Percentiles rank a stretch among this genome's conserved stretches.
Evolutionary conservation across 1,140 invertebrate genomes (phyloP).

Genomic region (Calephelis nemesis): DNA sequence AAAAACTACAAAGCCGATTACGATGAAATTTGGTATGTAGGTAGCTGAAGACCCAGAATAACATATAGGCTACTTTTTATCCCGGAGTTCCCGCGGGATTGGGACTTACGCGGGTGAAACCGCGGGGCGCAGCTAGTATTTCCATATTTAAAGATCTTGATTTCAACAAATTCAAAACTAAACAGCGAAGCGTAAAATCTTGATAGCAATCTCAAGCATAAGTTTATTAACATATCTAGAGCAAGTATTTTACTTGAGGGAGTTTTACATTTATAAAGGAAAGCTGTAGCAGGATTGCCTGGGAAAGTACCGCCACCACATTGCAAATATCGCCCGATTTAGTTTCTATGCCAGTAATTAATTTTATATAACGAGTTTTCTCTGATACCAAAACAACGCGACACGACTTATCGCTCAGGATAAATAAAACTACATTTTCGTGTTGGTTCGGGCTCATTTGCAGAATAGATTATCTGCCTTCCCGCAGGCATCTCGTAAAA

Average conservation of each 20-base stretch:
- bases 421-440: too few relatives aligned
- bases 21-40: too few relatives aligned
- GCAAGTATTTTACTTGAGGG: slow-evolving; percentile 8
- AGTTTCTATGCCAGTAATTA: slow-evolving; percentile 39
- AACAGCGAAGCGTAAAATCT: slow-evolving; percentile 1
- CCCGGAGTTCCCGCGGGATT: too few relatives aligned
- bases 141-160: background rate
- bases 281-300: slow-evolving; percentile 39
- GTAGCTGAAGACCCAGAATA: too few relatives aligned
- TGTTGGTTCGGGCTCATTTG: too few relatives aligned
- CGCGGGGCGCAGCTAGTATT: too few relatives aligned
- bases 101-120: too few relatives aligned
- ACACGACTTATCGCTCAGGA: too few relatives aligned
- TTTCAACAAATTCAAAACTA: slow-evolving; percentile 5
- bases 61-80: too few relatives aligned
- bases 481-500: too few relatives aligned
- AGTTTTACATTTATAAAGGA: slow-evolving; percentile 32
- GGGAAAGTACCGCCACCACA: slow-evolving; percentile 37
- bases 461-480: too few relatives aligned
- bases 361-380: slow-evolving; percentile 38
- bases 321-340: slow-evolving; percentile 38
- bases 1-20: too few relatives aligned
- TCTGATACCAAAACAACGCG: background rate
- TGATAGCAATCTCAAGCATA: slow-evolving; percentile 5
- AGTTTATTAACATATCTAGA: slow-evolving; percentile 14